These are phyloP conservation scores for Prunella strophiata DNA, from an alignment of 2,797 vertebrate species.

Conservation along the genomic window DNA sequence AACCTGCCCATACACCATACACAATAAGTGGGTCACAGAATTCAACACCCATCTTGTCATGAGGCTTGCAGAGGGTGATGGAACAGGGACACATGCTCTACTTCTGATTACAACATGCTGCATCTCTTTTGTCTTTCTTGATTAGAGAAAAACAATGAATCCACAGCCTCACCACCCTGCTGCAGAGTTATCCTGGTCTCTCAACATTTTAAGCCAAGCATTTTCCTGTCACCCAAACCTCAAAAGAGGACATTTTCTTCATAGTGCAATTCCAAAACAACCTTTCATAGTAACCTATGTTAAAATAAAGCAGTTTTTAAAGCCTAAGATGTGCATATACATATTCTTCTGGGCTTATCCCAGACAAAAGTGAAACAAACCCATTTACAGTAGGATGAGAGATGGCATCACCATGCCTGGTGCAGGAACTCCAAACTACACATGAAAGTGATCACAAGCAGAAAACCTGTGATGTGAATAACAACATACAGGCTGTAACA, in stretches of 20 bases:
- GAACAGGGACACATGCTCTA: not conserved
- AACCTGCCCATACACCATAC: not conserved
- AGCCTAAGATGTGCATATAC: not conserved
- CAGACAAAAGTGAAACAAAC: not conserved
- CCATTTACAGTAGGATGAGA: not conserved
- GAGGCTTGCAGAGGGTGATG: not conserved
- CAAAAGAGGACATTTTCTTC: not conserved
- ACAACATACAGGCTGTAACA: not conserved
- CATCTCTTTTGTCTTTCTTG: not conserved
- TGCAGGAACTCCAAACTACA: not conserved
- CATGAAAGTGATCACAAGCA: not conserved
- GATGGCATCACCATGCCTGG: not conserved
- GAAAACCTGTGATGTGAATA: not conserved
- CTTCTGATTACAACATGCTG: not conserved
- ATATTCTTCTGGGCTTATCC: not conserved
- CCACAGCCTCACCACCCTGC: not conserved
- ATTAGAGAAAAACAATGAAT: not conserved
- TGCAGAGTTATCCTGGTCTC: not conserved
- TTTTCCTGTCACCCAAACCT: not conserved
- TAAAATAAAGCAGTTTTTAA: not conserved
- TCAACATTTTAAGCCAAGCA: not conserved
- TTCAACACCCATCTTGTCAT: not conserved
- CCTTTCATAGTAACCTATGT: not conserved
- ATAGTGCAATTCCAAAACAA: not conserved
- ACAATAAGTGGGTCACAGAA: conserved; percentile 32